phyloP scores from a whole-genome alignment of 2,113 vertebrate genomes.

The Notarius quadriscutis region DNA sequence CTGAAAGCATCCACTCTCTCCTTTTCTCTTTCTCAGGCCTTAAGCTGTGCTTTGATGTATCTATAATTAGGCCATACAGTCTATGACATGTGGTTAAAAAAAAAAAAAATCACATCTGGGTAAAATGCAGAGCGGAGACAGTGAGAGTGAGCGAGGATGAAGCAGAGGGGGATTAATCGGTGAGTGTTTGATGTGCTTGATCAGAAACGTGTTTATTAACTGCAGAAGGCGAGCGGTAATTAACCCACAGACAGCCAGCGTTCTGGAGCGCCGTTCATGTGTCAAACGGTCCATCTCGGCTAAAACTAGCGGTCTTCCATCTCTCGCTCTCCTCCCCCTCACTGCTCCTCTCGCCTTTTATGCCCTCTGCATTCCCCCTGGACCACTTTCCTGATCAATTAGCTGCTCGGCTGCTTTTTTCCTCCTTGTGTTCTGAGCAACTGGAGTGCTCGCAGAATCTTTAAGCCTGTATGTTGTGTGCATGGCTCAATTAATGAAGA shows the following conservation, averaged over 20 bases:
- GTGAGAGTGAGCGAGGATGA: conserved; percentile 59
- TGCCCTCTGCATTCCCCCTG: conserved; percentile 57
- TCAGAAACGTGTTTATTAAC: conserved; percentile 81
- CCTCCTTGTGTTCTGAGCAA: neutral
- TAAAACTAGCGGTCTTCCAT: conserved; percentile 58
- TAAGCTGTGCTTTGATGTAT: conserved; percentile 76
- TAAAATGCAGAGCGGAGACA: conserved; percentile 67
- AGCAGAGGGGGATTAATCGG: conserved; percentile 67
- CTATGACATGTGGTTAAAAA: conserved; percentile 71
- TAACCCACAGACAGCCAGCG: conserved; percentile 77
- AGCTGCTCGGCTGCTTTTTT: conserved; percentile 49
- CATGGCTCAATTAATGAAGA: conserved; percentile 11
- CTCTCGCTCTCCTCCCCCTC: conserved; percentile 35
- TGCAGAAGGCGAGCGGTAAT: conserved; percentile 74
- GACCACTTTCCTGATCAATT: conserved; percentile 73
- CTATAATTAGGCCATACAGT: conserved; percentile 76
- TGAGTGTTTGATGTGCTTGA: conserved; percentile 75
- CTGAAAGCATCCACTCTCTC: conserved; percentile 34
- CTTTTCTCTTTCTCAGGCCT: conserved; percentile 68
- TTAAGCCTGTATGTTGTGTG: conserved; percentile 19
- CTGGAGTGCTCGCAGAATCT: conserved; percentile 4
- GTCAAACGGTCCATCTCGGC: conserved; percentile 72
- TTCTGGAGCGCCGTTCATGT: conserved; percentile 73
- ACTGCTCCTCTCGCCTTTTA: conserved; percentile 52
- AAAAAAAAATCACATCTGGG: conserved; percentile 74